Percentiles rank a stretch among this genome's conserved stretches.
phyloP scores from a whole-genome alignment of 2,797 vertebrate genomes.

The Semaprochilodus insignis region DNA sequence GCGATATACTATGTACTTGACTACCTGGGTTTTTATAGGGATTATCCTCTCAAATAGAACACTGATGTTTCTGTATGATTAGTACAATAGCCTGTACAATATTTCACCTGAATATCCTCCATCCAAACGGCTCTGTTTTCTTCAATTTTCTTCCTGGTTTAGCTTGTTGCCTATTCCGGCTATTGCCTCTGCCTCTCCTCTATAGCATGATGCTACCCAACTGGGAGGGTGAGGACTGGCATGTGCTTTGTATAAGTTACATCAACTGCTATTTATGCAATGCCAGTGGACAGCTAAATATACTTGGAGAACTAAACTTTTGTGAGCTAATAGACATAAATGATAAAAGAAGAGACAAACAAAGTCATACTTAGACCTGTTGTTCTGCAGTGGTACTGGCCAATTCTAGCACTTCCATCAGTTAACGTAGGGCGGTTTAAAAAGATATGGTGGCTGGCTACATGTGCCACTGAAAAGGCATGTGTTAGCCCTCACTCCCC shows the following conservation, averaged over 20 bases:
- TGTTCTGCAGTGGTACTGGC: background rate
- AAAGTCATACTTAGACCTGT: background rate
- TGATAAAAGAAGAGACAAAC: background rate
- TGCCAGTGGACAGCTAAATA: background rate
- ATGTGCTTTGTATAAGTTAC: background rate
- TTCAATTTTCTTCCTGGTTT: background rate
- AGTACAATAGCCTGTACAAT: no score
- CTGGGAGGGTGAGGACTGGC: background rate
- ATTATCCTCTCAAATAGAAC: no score
- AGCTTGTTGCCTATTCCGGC: background rate
- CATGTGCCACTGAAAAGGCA: background rate
- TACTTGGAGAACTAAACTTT: background rate
- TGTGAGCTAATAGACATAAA: background rate
- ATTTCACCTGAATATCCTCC: no score
- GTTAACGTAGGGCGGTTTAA: background rate
- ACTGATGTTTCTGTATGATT: no score
- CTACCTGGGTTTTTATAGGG: no score
- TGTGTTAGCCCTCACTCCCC: background rate
- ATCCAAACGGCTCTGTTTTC: no score
- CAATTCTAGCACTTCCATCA: background rate
- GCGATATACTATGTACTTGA: no score
- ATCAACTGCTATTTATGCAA: background rate
- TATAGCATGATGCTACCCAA: background rate
- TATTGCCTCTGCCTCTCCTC: background rate
- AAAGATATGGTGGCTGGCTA: background rate